Conservation (phyloP, 2,888 invertebrate species). For the Dioctria linearis region DNA sequence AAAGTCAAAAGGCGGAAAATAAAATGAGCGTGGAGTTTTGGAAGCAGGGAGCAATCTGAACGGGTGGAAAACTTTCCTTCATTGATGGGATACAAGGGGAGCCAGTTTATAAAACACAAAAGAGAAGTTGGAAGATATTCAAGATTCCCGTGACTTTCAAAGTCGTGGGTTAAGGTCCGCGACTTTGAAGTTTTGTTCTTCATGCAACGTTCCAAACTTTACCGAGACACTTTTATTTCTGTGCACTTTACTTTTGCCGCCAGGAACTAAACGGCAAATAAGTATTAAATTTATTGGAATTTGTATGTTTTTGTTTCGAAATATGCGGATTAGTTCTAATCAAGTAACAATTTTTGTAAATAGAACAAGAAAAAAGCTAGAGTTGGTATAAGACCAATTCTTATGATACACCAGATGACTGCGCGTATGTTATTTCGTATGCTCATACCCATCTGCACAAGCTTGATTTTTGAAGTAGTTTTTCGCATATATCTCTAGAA, state of each 20-base stretch:
- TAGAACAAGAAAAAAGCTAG: no score
- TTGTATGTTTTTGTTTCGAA: background rate
- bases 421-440: no score
- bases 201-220: background rate
- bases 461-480: no score
- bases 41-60: slow-evolving; percentile 12
- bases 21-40: slow-evolving; percentile 22
- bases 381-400: no score
- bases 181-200: slow-evolving; percentile 28
- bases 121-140: slow-evolving; percentile 33
- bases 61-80: slow-evolving; percentile 48
- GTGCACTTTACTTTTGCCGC: slow-evolving; percentile 22
- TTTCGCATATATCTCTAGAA: no score
- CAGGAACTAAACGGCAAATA: background rate
- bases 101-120: slow-evolving; percentile 29
- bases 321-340: no score
- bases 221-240: background rate
- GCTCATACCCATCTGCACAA: no score
- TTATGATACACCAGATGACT: no score
- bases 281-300: background rate
- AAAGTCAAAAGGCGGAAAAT: slow-evolving; percentile 54
- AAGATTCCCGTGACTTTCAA: slow-evolving; percentile 47
- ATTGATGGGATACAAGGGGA: slow-evolving; percentile 9
- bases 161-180: slow-evolving; percentile 40
- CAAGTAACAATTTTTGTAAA: no score